Evolutionary conservation across 2,797 vertebrate genomes (phyloP), one percentile per base, ranked within the genome.

Genomic region (Parauchenoglanis ngamensis): DNA sequence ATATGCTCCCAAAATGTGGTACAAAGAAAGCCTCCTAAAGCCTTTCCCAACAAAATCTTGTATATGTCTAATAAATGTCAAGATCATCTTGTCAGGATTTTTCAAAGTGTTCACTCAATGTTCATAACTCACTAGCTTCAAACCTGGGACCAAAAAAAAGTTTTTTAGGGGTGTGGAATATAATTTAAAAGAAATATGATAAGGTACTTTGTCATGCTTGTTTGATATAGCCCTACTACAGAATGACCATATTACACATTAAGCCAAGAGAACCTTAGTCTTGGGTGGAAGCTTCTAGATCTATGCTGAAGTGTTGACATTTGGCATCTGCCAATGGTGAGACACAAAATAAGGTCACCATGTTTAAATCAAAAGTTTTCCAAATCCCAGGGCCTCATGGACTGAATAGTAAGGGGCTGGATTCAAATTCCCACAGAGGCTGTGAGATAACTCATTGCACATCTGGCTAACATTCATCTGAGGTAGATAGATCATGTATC

Each of bases 401-500:
- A 81, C 44, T 31, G 1, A 81, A 63, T 25, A 68, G 87, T 72
- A 81, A 85, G 54, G 76, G 68, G 19, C 84, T 88, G 17, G 87
- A 85, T 88, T 61, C 77, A 75, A 76, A 85, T 81, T 85, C 84
- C 84, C 77, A 85, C 77, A 19, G 44, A 88, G 72, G 61, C 87
- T 85, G 76, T 88, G 77, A 85, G 85, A 85, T 56, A 85, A 67
- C 67, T 88, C 70, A 81, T 85, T 85, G 83, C 84, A 88, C 87
- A 88, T 88, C 87, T 88, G 83, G 83, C 67, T 76, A 82, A 75
- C 77, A 88, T 85, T 88, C 87, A 88, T 85, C 57, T 56, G 68
- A 85, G 83, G 76, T 76, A 52, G 57, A 65, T 85, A 84, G 77
- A 88, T 88, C 44, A 72, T 82, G 83, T 88, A 73, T 88, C 65